Conservation (phyloP, 2,797 vertebrate species). For the Numenius phaeopus region DNA sequence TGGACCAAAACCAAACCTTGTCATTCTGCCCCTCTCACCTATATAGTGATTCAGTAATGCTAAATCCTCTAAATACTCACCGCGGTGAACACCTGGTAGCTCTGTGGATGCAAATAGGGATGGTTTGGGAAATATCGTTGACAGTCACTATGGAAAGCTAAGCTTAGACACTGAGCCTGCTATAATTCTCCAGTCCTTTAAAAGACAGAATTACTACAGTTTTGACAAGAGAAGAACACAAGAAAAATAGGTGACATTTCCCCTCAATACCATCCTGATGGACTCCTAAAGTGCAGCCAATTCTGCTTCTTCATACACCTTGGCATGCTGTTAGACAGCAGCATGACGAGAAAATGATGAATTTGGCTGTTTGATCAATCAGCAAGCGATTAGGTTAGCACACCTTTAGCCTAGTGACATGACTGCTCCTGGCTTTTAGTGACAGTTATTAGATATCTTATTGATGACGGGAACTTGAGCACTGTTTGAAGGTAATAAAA, state of each 20-base stretch:
- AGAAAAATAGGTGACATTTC: conserved; percentile 70
- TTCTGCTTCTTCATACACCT: neutral
- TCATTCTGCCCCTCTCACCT: neutral
- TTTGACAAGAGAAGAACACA: conserved; percentile 58
- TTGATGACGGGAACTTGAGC: neutral
- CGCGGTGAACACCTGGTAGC: neutral
- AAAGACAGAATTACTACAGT: conserved; percentile 25
- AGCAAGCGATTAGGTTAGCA: neutral
- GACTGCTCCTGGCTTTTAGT: neutral
- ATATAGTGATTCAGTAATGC: neutral
- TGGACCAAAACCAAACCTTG: neutral
- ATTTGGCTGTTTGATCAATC: conserved; percentile 38
- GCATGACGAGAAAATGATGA: conserved; percentile 22
- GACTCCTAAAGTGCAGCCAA: conserved; percentile 39
- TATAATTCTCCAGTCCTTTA: conserved; percentile 21
- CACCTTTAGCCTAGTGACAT: neutral
- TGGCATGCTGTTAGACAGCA: neutral
- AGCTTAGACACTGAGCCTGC: neutral
- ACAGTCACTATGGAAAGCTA: neutral
- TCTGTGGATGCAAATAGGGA: neutral
- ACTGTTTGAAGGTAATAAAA: neutral
- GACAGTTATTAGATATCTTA: neutral
- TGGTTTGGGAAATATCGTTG: neutral
- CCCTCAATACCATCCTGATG: neutral
- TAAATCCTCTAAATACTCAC: neutral